Evolutionary conservation across 2,113 vertebrate genomes (phyloP).

Genomic region (Entomyzon cyanotis): DNA sequence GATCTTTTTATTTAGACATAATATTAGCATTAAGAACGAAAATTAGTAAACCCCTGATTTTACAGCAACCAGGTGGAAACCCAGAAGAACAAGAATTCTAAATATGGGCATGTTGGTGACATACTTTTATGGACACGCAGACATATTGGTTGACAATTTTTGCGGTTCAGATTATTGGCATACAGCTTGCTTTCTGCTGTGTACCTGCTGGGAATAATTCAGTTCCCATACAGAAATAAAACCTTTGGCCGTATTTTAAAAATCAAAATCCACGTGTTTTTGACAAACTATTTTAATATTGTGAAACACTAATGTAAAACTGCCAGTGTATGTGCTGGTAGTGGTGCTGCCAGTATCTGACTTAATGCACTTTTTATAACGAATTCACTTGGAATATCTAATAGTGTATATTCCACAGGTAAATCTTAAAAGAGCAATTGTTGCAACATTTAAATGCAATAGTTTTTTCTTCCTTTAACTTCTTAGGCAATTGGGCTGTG

Average conservation of each 20-base stretch:
- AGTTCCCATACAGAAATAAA: neutral
- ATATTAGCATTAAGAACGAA: neutral
- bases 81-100: neutral
- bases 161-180: neutral
- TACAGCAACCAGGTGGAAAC: neutral
- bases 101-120: neutral
- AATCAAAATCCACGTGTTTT: neutral
- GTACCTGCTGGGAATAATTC: neutral
- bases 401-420: neutral
- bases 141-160: neutral
- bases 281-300: neutral
- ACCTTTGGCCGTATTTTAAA: neutral
- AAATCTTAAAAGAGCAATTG: neutral
- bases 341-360: neutral
- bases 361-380: fast-evolving
- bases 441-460: neutral
- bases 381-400: neutral
- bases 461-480: neutral
- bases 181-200: neutral
- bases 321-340: neutral
- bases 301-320: neutral
- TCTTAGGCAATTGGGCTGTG: neutral
- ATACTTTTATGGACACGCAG: neutral
- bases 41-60: neutral
- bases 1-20: neutral